Conservation (phyloP, 2,888 invertebrate genomes). For the Dastarcus helophoroides region DNA sequence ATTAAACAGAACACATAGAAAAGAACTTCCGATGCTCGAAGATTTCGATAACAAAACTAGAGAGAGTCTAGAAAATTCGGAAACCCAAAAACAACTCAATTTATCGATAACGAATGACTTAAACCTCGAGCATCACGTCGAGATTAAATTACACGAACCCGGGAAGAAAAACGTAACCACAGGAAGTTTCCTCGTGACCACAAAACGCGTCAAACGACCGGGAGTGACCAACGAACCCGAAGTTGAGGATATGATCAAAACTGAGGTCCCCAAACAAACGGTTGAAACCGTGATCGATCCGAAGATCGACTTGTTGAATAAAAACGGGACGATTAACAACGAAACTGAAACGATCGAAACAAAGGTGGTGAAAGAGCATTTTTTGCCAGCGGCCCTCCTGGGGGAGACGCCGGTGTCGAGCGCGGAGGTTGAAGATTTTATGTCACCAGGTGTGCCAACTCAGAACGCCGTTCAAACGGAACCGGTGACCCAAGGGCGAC, state of each 20-base stretch:
- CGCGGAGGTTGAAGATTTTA: conserved; percentile 11
- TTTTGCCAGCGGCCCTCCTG: conserved; percentile 21
- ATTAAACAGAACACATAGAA: conserved; percentile 33
- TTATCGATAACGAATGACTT: conserved; percentile 13
- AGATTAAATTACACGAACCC: conserved; percentile 1
- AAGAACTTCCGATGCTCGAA: conserved; percentile 28
- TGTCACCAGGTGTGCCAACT: conserved; percentile 6
- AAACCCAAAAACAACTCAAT: conserved; percentile 12
- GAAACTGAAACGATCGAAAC: conserved; percentile 19
- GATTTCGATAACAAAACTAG: conserved; percentile 7
- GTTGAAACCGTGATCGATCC: conserved; percentile 27
- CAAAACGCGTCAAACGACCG: not conserved
- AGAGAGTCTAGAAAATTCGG: conserved; percentile 4
- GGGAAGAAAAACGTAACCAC: not conserved
- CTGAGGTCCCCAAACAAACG: too few relatives aligned
- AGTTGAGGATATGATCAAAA: not conserved
- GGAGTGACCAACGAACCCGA: not conserved
- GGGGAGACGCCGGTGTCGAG: conserved; percentile 14
- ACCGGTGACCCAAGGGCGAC: conserved; percentile 30
- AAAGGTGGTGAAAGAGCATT: conserved; percentile 18
- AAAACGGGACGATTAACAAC: conserved; percentile 19
- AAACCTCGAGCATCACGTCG: not conserved
- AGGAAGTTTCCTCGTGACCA: not conserved
- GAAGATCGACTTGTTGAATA: conserved; percentile 42
- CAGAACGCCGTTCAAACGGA: conserved; percentile 16